Evolutionary conservation across 2,797 vertebrate species (phyloP), one percentile per base, ranked within the genome.

Genomic region (Glossophaga mutica): DNA sequence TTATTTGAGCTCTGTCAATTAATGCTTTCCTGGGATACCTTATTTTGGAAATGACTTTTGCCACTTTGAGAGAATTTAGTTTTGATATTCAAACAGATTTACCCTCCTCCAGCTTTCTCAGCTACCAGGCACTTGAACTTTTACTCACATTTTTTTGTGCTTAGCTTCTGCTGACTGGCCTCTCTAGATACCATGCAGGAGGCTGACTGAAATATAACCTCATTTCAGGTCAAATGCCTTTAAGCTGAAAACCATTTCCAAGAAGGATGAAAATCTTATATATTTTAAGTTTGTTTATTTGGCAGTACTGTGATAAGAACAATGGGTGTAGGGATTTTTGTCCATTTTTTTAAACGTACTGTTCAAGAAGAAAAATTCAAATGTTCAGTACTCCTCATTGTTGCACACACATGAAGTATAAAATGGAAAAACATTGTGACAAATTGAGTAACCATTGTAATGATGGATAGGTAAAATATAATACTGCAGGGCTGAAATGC

Each of bases 41-140:
- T 95, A 24, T 94, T 97, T 96, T 97, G 94, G 76, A 98, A 98
- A 94, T 95, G 11, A 97, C 94, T 96, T 86, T 88, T 97, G 46
- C 48, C 79, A 93, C 93, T 52, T 92, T 98, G 92, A 97, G 96
- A 94, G 96, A 95, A 76, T 59, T 92, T 70, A 90, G 62, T 81
- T 74, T 96, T 84, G 93, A 48, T 97, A 93, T 81, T 37, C 90
- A 82, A 89, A 55, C 42, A 44, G n/a, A 32, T 86, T 94, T 85
- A 55, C 79, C 76, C 92, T 88, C 91, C n/a, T 67, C 42, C 65
- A 87, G 70, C 37, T 94, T 24, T 50, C 44, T 93, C 67, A 86
- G 82, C 50, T 93, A 62, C 52, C 3, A 57, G 95, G 95, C 74
- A 57, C 67, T 92, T 95, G 87, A 96, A 96, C 92, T 87, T 97